Evolutionary conservation across 2,888 invertebrate species (phyloP), one percentile per base, ranked within the genome.

Genomic region (Liopterus haemorrhoidalis): DNA sequence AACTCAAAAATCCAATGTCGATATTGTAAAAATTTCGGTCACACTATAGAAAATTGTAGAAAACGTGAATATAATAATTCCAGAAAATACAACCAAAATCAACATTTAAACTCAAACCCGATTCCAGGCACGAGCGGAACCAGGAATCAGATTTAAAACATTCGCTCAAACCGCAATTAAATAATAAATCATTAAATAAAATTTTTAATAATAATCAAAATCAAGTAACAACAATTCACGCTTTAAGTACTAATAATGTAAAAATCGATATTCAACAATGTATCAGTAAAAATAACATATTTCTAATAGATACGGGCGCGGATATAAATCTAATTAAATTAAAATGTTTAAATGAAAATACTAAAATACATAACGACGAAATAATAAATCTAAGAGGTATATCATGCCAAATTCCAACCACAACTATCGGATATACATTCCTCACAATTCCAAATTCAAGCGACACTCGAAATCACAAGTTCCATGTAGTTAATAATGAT

Each of bases 1-100:
- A 19, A 30, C 3, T 12, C 15, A 16, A 3, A 41, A 41, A 16
- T 19, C 14, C n/a, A n/a, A n/a, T 51, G 49, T 12, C 18, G 35
- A 1, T 51, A 51, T 35, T 51, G 39, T 8, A 51, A 51, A 28
- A 47, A 47, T 12, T 1, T 6, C 18, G 47, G 47, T 5, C 45
- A 49, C 24, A 30, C 30, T 5, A 51, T 49, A 9, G 32, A 30
- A 3, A 28, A 39, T 6, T 22, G 22, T 22, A 22, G 22, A 22
- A 22, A 22, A 8, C 9, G 5, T 6, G 22, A 5, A 6, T 22
- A 6, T n/a, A n/a, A n/a, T n/a, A n/a, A n/a, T n/a, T n/a, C n/a
- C n/a, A n/a, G n/a, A n/a, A n/a, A n/a, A n/a, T n/a, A n/a, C n/a
- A n/a, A n/a, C n/a, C n/a, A n/a, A n/a, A n/a, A n/a, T n/a, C n/a